Percentiles rank a stretch among this genome's conserved stretches.
These are phyloP conservation scores for Propsilocerus akamusi DNA, from an alignment of 1,140 invertebrate genomes.

Conservation along the genomic window DNA sequence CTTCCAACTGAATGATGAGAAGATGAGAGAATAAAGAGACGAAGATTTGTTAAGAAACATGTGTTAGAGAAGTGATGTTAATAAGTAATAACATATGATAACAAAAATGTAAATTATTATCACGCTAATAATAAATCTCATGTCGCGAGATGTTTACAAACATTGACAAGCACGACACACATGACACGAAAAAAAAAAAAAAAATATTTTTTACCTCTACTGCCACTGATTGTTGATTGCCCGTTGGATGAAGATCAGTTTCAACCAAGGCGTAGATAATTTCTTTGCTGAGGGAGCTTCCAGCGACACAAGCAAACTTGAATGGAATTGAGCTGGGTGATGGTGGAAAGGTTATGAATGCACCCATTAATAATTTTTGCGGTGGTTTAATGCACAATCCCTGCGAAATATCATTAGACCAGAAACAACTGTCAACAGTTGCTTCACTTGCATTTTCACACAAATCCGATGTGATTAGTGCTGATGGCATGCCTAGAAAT, in stretches of 20 bases:
- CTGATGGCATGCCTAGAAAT: slow-evolving; percentile 12
- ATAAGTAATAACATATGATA: not conserved
- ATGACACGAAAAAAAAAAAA: not conserved
- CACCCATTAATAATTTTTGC: slow-evolving; percentile 22
- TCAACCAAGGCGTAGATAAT: slow-evolving; percentile 14
- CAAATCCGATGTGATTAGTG: slow-evolving; percentile 27
- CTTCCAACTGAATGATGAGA: slow-evolving; percentile 31
- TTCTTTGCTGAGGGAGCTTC: slow-evolving; percentile 9
- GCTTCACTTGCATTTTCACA: slow-evolving; percentile 29
- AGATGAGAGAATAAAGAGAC: not conserved
- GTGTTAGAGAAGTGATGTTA: not conserved
- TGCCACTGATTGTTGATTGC: not conserved
- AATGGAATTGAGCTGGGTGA: slow-evolving; percentile 16
- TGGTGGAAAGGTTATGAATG: slow-evolving; percentile 19
- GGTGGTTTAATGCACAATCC: slow-evolving; percentile 30
- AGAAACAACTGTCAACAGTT: slow-evolving; percentile 32
- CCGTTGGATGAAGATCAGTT: slow-evolving; percentile 11
- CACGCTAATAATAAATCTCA: no score
- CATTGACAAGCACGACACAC: no score
- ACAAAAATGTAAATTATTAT: no score
- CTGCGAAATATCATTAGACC: slow-evolving; percentile 27
- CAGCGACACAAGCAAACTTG: slow-evolving; percentile 8
- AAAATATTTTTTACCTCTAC: not conserved
- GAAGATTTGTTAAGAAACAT: not conserved
- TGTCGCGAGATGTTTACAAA: no score